Evolutionary conservation across 2,113 vertebrate species (phyloP).

Genomic region (Barbus barbus): DNA sequence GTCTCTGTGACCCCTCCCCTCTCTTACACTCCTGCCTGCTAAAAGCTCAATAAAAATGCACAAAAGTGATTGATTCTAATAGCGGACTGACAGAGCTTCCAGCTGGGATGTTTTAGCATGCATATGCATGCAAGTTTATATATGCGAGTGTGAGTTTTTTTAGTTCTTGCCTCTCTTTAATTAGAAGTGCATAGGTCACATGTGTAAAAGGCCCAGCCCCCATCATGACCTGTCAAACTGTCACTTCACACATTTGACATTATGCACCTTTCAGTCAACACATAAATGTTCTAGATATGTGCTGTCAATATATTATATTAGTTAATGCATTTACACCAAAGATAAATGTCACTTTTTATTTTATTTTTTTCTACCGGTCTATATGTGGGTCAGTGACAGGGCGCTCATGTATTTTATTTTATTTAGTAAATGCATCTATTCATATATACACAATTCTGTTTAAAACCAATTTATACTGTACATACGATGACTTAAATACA

Average conservation of each 20-base stretch:
- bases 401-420: no score
- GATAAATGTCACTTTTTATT: background rate
- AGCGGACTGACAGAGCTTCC: conserved; percentile 71
- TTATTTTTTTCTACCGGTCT: background rate
- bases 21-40: conserved; percentile 59
- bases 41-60: conserved; percentile 76
- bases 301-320: background rate
- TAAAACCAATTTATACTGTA: no score
- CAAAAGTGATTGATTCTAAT: conserved; percentile 81
- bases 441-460: no score
- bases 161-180: conserved; percentile 15
- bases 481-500: no score
- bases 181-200: conserved; percentile 64
- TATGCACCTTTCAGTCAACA: conserved; percentile 22
- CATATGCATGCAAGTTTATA: conserved; percentile 21
- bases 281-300: background rate
- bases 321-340: conserved; percentile 49
- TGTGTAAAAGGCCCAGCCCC: conserved; percentile 46
- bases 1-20: conserved; percentile 22
- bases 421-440: no score
- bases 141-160: conserved; percentile 38
- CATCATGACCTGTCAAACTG: conserved; percentile 45
- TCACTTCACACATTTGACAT: conserved; percentile 17
- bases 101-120: conserved; percentile 71
- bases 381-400: background rate